Evolutionary conservation across 1,140 invertebrate species (phyloP), one percentile per base, ranked within the genome.

Genomic region (Portunus trituberculatus): DNA sequence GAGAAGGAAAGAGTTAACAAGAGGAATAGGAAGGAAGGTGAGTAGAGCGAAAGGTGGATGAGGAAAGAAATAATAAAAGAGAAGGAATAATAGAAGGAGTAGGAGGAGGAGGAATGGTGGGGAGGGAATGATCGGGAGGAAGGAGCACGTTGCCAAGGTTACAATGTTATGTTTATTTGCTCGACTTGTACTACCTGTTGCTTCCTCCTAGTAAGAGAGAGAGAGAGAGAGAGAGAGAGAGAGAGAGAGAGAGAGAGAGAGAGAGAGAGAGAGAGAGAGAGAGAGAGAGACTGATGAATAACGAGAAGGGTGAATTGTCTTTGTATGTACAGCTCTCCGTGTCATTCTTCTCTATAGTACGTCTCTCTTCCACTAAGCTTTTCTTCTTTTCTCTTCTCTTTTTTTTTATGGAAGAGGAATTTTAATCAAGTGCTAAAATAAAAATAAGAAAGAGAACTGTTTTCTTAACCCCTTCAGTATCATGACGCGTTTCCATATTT

Each of bases 221-320:
- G 89, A 91, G 89, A 91, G 89, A 91, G 89, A 91, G 89, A 91
- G 89, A 91, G 39, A 91, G 89, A 91, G 89, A 91, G 89, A 91
- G 89, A 48, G 89, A 91, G 89, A 91, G 91, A 92, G 91, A 92
- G 91, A 92, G 91, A 92, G 91, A 92, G 91, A 92, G 91, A 92
- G 91, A 92, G 91, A 92, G 91, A 92, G 91, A 92, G 91, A 92
- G 91, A 92, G 52, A 92, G 39, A 59, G 89, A 45, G 31, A 90
- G 88, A 90, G 31, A 90, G 88, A 90, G 88, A 90, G 39, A 59
- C 52, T 14, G 52, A 10, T 59, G 52, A 14, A 39, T 39, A 59
- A 14, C 12, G 52, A 59, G 12, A 14, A 59, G 16, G 16, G 16
- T 2, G 52, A 59, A 20, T 20, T 2, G 12, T 20, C 52, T 59